A percentile compares a stretch with the other conserved stretches of the same genome.
These are phyloP conservation scores for Drosophila flavopinicola DNA, from an alignment of 2,888 invertebrate genomes.

Conservation along the genomic window DNA sequence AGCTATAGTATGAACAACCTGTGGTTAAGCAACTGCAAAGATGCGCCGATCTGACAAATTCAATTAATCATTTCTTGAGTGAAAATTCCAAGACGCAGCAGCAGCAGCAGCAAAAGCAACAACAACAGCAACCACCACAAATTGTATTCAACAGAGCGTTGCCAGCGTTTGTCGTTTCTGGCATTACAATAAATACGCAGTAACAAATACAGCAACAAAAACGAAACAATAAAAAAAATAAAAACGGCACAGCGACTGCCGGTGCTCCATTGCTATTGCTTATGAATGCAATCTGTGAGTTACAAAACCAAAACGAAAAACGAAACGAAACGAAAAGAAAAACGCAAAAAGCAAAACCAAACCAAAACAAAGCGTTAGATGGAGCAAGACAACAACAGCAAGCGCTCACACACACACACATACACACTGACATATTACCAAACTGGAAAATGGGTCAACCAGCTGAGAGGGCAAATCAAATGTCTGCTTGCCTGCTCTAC, in stretches of 20 bases:
- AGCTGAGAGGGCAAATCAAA: conserved; percentile 58
- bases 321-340: conserved; percentile 58
- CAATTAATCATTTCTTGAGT: conserved; percentile 76
- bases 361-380: conserved; percentile 76
- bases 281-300: conserved; percentile 64
- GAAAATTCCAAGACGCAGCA: conserved; percentile 61
- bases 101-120: conserved; percentile 22
- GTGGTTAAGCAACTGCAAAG: conserved; percentile 55
- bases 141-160: conserved; percentile 67
- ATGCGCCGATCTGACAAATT: conserved; percentile 66
- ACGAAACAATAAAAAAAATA: conserved; percentile 5
- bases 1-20: conserved; percentile 28
- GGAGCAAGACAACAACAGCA: conserved; percentile 52
- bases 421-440: conserved; percentile 51
- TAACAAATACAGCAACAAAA: conserved; percentile 56
- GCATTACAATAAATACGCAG: conserved; percentile 76
- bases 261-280: conserved; percentile 46
- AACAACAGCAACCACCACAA: conserved; percentile 19
- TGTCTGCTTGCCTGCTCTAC: conserved; percentile 46
- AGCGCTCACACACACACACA: conserved; percentile 29
- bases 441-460: conserved; percentile 80
- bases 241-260: conserved; percentile 22
- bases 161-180: conserved; percentile 41
- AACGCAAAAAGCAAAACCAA: conserved; percentile 42
- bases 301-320: conserved; percentile 70